Evolutionary conservation across 2,113 vertebrate genomes (phyloP).

Genomic region (Campylomormyrus numenius): DNA sequence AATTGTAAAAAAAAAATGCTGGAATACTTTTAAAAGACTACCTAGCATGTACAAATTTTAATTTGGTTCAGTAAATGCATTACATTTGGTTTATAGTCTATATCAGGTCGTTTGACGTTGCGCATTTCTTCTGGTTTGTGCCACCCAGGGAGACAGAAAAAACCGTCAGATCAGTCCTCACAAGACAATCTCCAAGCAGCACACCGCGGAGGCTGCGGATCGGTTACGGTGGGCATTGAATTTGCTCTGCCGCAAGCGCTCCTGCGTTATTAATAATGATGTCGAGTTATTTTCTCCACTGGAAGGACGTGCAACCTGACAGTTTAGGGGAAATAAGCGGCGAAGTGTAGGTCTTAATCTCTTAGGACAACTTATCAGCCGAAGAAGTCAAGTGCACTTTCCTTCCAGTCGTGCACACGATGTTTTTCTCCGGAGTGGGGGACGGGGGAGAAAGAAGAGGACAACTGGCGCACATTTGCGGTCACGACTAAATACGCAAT

Average conservation of each 20-base stretch:
- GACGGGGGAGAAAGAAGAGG: slow-evolving; percentile 28
- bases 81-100: background rate
- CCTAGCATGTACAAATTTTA: background rate
- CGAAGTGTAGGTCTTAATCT: background rate
- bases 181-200: background rate
- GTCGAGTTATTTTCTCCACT: slow-evolving; percentile 28
- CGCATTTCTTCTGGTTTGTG: slow-evolving; percentile 1
- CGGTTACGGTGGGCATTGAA: slow-evolving; percentile 23
- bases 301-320: slow-evolving; percentile 28
- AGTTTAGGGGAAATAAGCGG: background rate
- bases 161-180: background rate
- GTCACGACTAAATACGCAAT: slow-evolving; percentile 46
- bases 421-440: slow-evolving; percentile 18
- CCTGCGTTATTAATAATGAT: slow-evolving; percentile 34
- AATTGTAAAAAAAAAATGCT: background rate
- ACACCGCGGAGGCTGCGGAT: slow-evolving; percentile 31
- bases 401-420: background rate
- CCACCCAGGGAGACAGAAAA: background rate
- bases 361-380: background rate
- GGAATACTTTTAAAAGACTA: background rate
- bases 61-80: background rate
- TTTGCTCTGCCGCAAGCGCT: slow-evolving; percentile 28
- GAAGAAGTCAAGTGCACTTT: background rate
- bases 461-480: slow-evolving; percentile 47
- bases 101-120: slow-evolving; percentile 8